Evolutionary conservation across 2,888 invertebrate species (phyloP).

Genomic region (Halictus ligatus): DNA sequence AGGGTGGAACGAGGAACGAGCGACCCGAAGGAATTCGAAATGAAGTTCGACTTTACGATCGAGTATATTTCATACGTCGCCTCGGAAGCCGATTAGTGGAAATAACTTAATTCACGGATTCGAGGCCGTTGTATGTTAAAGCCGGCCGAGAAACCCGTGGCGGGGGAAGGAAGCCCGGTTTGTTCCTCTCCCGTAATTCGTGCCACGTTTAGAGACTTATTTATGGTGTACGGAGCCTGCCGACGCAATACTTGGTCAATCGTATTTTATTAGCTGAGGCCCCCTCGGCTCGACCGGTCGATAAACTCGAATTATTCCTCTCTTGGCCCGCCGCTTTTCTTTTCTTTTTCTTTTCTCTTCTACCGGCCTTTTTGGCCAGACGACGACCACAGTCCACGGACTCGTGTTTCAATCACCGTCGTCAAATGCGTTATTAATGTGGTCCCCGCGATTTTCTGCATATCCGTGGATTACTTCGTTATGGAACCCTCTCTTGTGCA

Average conservation of each 20-base stretch:
- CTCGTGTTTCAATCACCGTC: conserved; percentile 43
- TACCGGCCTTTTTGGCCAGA: conserved; percentile 11
- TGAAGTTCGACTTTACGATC: conserved; percentile 69
- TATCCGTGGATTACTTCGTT: not conserved
- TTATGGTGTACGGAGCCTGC: conserved; percentile 51
- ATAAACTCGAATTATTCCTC: conserved; percentile 62
- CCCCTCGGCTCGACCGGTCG: conserved; percentile 38
- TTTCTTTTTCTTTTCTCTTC: not conserved
- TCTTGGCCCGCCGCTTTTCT: conserved; percentile 1
- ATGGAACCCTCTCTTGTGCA: not conserved
- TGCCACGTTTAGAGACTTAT: conserved; percentile 61
- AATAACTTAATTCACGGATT: conserved; percentile 73
- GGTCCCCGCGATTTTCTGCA: not conserved
- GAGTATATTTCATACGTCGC: conserved; percentile 65
- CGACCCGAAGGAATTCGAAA: conserved; percentile 56
- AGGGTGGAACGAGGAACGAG: conserved; percentile 24
- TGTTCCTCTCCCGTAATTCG: conserved; percentile 52
- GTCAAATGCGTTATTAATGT: conserved; percentile 18
- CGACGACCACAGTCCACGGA: not conserved
- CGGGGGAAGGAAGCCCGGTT: conserved; percentile 16
- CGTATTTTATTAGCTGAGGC: conserved; percentile 61
- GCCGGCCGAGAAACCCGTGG: not conserved
- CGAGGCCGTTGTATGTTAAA: conserved; percentile 53
- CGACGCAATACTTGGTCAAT: conserved; percentile 55
- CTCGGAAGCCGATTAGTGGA: conserved; percentile 71